Percentiles rank a stretch among this genome's conserved stretches.
phyloP scores from a whole-genome alignment of 53 echinoderm and acorn worm species.

The Holothuria leucospilota region DNA sequence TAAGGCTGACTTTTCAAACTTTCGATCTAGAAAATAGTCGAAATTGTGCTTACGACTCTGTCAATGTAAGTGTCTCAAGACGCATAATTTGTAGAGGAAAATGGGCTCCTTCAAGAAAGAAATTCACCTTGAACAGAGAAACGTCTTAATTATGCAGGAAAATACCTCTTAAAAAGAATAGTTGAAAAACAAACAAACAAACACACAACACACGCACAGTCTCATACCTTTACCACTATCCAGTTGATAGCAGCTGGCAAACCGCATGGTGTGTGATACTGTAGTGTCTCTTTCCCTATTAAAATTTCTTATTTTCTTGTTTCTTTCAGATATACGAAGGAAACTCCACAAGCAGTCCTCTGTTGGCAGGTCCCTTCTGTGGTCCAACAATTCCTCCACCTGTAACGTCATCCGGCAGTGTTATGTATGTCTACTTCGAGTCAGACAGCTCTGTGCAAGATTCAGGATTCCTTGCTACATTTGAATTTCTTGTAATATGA shows the following conservation, averaged over 20 bases:
- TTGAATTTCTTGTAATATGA: background rate
- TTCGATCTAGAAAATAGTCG: background rate
- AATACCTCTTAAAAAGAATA: no score
- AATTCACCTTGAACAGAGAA: no score
- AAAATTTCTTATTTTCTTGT: background rate
- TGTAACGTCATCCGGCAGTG: constrained; percentile 30
- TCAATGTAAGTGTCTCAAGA: constrained; percentile 7
- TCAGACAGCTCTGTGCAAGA: constrained; percentile 48
- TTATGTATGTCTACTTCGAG: constrained; percentile 39
- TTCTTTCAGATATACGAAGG: constrained; percentile 17
- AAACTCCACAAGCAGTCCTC: background rate
- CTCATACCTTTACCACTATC: no score
- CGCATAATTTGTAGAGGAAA: no score
- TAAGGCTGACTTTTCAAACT: background rate
- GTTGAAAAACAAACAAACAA: no score
- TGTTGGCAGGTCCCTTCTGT: constrained; percentile 31
- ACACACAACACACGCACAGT: no score
- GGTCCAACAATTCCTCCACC: constrained; percentile 11
- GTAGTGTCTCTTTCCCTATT: no score
- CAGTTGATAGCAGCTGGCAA: no score
- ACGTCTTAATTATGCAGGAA: no score
- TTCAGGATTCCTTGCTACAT: constrained; percentile 50
- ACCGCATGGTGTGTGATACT: no score
- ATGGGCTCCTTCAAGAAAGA: no score
- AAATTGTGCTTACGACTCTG: background rate